Evolutionary conservation across 2,888 invertebrate species (phyloP).

Genomic region (Thereva unica): DNA sequence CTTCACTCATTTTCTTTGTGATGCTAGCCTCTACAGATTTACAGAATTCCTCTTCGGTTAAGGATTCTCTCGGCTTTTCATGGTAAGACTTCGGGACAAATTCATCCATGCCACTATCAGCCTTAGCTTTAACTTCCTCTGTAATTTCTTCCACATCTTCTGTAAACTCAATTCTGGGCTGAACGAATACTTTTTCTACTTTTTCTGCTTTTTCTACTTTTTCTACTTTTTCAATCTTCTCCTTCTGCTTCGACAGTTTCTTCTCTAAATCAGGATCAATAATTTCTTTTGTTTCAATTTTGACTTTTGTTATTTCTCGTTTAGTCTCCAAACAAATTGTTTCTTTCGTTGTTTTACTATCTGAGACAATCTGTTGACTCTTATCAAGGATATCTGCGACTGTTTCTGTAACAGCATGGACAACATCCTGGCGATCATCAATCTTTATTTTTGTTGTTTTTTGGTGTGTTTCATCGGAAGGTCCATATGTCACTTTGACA

Average conservation of each 20-base stretch:
- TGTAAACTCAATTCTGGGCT: not conserved
- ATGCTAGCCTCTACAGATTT: slow-evolving; percentile 56
- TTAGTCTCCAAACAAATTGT: slow-evolving; percentile 16
- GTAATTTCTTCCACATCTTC: slow-evolving; percentile 12
- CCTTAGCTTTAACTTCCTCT: slow-evolving; percentile 17
- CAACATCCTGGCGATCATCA: not conserved
- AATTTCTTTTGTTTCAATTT: slow-evolving; percentile 22
- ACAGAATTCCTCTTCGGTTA: slow-evolving; percentile 57
- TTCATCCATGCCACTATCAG: slow-evolving; percentile 35
- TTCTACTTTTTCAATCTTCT: slow-evolving; percentile 42
- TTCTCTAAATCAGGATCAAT: slow-evolving; percentile 41
- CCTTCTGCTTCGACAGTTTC: slow-evolving; percentile 41
- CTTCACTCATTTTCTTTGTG: slow-evolving; percentile 56
- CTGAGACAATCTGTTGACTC: not conserved
- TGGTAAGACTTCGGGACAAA: slow-evolving; percentile 46
- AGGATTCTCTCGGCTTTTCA: slow-evolving; percentile 51
- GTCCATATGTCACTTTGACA: too few relatives aligned
- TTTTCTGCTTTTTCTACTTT: slow-evolving; percentile 31
- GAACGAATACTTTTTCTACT: slow-evolving; percentile 18
- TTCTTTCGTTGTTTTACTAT: slow-evolving; percentile 15
- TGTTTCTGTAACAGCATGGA: slow-evolving; percentile 8
- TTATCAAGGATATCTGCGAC: slow-evolving; percentile 16
- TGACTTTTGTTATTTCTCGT: slow-evolving; percentile 6
- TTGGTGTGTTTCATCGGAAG: not conserved
- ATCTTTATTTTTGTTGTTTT: not conserved